Evolutionary conservation across 2,797 vertebrate species (phyloP), one percentile per base, ranked within the genome.

Genomic region (Enteromius fasciolatus): DNA sequence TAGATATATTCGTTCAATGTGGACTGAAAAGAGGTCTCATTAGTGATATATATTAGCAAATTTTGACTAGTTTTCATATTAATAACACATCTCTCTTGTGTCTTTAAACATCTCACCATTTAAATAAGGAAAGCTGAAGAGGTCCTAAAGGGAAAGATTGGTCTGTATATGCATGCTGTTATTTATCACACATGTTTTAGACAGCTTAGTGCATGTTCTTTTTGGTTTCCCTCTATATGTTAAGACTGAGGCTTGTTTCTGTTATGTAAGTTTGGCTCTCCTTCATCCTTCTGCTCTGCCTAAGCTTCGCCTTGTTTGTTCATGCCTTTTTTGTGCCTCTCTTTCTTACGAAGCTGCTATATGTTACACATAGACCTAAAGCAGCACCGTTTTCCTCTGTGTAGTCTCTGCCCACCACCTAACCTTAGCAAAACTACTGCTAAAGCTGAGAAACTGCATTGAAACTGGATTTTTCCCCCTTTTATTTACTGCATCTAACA

Each of bases 41-140:
- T 12, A 54, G 14, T 25, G 14, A 46, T 41, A 11, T 28, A 70
- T 64, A 70, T 64, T 80, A 8, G 8, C 20, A 83, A 70, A 80
- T 69, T 25, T 20, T 69, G 39, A 41, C 12, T 4, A 50, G 12
- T 73, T 46, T 70, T 77, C 11, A 64, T 82, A 64, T 59, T 75
- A 76, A 83, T 50, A 11, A 18, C 33, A 77, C 57, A 1, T 86
- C 23, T 86, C 44, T 77, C 61, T 77, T 73, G 52, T 85, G 48
- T 76, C 63, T 79, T 80, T 89, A 81, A 91, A 46, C 78, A 78
- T 91, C 86, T 91, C 28, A 59, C 72, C 28, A 28, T 81, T 73
- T 76, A 86, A 86, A 86, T 90, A 92, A 85, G 80, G 83, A 83
- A 90, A 61, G 85, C 61, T 88, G 84, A 91, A 87, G 85, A 87